These are phyloP conservation scores for Drosophila prostipennis DNA, from an alignment of 2,888 invertebrate genomes.

Conservation along the genomic window DNA sequence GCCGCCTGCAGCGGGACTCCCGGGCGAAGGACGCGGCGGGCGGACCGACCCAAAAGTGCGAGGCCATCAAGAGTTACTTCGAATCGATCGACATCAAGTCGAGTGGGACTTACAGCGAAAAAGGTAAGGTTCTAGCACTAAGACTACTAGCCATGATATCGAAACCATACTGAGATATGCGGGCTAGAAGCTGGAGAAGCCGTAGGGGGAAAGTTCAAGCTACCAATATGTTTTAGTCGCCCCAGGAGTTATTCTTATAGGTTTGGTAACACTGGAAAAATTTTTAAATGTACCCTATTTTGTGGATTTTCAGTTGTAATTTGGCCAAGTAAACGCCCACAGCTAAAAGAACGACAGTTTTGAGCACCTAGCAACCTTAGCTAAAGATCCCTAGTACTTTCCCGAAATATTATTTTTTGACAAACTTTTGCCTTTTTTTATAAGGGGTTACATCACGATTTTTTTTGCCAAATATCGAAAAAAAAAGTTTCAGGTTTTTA, in stretches of 20 bases:
- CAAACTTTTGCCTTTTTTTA: no score
- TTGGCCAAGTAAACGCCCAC: no score
- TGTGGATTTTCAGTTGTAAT: no score
- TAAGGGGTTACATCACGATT: no score
- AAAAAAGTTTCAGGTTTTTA: no score
- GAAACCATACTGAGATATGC: not conserved
- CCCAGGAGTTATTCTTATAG: not conserved
- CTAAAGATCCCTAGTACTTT: no score
- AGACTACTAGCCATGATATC: not conserved
- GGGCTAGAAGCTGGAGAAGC: not conserved
- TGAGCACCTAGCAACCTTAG: no score
- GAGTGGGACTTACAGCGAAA: conserved; percentile 80
- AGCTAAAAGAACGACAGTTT: no score
- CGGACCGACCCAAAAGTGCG: conserved; percentile 69
- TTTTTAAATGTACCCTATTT: not conserved
- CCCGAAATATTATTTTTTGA: no score
- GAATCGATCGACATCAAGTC: conserved; percentile 82
- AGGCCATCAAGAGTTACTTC: conserved; percentile 80
- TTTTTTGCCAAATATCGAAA: no score
- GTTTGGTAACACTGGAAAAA: not conserved
- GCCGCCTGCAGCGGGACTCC: conserved; percentile 79
- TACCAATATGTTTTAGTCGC: not conserved
- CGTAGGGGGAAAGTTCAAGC: not conserved
- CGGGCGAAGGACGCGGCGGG: conserved; percentile 64
- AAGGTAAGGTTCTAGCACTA: conserved; percentile 68